Conservation (phyloP, 2,888 invertebrate genomes). For the Dioctria linearis region DNA sequence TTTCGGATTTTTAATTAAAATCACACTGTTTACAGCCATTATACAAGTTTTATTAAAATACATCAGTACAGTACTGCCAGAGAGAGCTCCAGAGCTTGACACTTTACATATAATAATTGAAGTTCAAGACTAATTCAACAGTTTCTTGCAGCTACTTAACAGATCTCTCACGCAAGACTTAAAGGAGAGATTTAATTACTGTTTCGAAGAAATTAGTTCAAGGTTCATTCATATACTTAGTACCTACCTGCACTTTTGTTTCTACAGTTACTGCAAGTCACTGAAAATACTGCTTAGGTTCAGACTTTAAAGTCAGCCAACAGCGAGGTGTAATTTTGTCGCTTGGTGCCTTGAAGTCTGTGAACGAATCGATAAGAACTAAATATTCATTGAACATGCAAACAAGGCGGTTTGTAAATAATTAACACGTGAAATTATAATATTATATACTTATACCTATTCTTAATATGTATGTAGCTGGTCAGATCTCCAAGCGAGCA, state of each 20-base stretch:
- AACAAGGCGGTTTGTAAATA: slow-evolving; percentile 14
- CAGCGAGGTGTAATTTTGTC: not conserved
- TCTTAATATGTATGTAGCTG: too few relatives aligned
- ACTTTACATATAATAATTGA: too few relatives aligned
- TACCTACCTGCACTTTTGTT: not conserved
- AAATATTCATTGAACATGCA: slow-evolving; percentile 44
- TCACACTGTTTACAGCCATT: too few relatives aligned
- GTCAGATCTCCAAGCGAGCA: too few relatives aligned
- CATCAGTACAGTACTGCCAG: too few relatives aligned
- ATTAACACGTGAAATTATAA: not conserved
- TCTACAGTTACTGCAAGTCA: not conserved
- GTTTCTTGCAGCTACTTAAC: too few relatives aligned
- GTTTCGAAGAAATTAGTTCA: not conserved
- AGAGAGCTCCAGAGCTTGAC: too few relatives aligned
- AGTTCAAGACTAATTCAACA: too few relatives aligned
- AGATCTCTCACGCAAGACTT: not conserved
- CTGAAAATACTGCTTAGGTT: not conserved
- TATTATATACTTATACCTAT: too few relatives aligned
- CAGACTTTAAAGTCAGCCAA: not conserved
- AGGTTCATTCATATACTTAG: not conserved
- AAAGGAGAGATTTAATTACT: not conserved
- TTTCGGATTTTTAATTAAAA: too few relatives aligned
- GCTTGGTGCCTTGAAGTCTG: slow-evolving; percentile 24
- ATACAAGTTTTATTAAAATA: too few relatives aligned
- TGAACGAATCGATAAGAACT: slow-evolving; percentile 30